Base-by-base conservation (phyloP, 2,888 invertebrate species). In the Erebia epiphron region DNA sequence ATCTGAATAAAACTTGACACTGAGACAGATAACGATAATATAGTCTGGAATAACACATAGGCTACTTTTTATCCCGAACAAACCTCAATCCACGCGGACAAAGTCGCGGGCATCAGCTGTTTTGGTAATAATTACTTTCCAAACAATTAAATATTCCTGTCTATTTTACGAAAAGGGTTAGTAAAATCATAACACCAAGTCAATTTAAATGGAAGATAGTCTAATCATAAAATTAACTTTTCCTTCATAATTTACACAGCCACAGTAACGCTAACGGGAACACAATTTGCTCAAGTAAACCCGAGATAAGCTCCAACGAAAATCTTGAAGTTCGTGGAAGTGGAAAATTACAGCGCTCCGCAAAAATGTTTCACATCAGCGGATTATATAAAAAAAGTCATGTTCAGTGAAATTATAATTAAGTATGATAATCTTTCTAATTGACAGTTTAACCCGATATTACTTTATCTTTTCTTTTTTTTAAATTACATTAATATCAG, bases 311-410 rank as follows among this genome's bases (percentile, higher is more conserved):
- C 49, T 58, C n/a, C 1, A 72, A 64, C 43, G 67, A 67, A 69
- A 54, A 66, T 72, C 72, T 69, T 62, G 63, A 74, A 71, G 69
- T 69, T 75, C 73, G 54, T 18, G 69, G 56, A 68, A 62, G 69
- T 73, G 63, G 74, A 75, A 75, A 73, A 73, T 73, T 69, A 71
- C 71, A 66, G 60, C 50, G 52, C 64, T 62, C 57, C 52, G 56
- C 57, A 50, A 69, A 71, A 69, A 66, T 62, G 56, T 66, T 57
- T 18, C 64, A 43, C 67, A 69, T 69, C 62, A 69, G n/a, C 52
- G 16, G 61, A 63, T 35, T 46, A 57, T 66, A 41, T 26, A 26
- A 58, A 58, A 57, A 57, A 66, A n/a, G 57, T 46, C 21, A 2
- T 63, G 11, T 43, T 43, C 43, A 9, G 9, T 43, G 16, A 1